These are phyloP conservation scores for Iselma pallidipennis DNA, from an alignment of 2,888 invertebrate genomes.

Conservation along the genomic window DNA sequence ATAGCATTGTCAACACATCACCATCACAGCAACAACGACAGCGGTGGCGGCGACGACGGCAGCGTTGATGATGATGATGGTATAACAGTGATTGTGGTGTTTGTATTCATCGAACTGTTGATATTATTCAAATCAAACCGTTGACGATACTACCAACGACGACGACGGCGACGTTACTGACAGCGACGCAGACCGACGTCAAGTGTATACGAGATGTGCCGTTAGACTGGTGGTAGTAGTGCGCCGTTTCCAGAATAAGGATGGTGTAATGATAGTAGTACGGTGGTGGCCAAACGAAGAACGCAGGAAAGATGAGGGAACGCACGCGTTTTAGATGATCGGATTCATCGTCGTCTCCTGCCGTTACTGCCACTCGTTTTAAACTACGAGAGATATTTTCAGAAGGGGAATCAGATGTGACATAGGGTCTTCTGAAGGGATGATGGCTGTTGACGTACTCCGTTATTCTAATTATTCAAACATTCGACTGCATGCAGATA, in stretches of 20 bases:
- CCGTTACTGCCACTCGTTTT: background rate
- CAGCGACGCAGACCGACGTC: constrained; percentile 14
- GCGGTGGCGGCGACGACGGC: background rate
- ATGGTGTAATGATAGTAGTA: background rate
- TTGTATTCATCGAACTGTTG: constrained; percentile 16
- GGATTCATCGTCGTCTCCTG: constrained; percentile 6
- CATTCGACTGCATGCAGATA: background rate
- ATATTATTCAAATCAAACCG: background rate
- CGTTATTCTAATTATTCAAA: constrained; percentile 19
- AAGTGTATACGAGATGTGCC: constrained; percentile 15
- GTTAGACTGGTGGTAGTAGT: constrained; percentile 11
- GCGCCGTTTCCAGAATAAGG: background rate
- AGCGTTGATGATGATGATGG: background rate
- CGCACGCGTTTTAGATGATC: constrained; percentile 12
- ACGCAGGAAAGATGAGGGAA: constrained; percentile 3
- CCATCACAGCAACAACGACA: constrained; percentile 10
- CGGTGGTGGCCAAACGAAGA: constrained; percentile 18
- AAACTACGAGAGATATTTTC: constrained; percentile 1
- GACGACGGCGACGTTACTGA: constrained; percentile 8
- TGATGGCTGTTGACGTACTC: constrained; percentile 20
- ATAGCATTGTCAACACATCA: constrained; percentile 39
- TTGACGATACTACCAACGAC: constrained; percentile 4
- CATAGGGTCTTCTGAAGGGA: constrained; percentile 10
- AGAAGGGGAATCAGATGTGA: constrained; percentile 18
- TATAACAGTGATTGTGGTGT: background rate